Evolutionary conservation across 2,888 invertebrate species (phyloP), one percentile per base, ranked within the genome.

Genomic region (Heliconius sara): DNA sequence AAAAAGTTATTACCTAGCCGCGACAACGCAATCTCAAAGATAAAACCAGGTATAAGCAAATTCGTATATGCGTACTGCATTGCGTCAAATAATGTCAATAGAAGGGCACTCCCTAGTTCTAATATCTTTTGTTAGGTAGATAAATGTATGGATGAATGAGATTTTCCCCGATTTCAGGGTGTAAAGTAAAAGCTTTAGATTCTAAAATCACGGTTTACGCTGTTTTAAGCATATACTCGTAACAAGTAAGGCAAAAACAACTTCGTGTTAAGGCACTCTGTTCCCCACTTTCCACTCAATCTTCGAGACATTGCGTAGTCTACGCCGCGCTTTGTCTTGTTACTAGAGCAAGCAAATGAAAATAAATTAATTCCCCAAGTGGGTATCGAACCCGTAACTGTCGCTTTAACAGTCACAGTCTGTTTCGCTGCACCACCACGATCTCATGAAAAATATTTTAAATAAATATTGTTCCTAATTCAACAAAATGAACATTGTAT

Each of bases 21-120:
- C 75, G 80, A 80, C 79, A 66, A 81, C 74, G 79, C 71, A 77
- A 79, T 79, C 79, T 79, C 80, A 57, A 63, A 73, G 78, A 65
- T 67, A 77, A 75, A 67, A 47, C 75, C 81, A 81, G 81, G 81
- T 81, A 79, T 82, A 80, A 78, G 80, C 76, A 76, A 72, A 81
- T 82, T 78, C 77, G 71, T 75, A 75, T 77, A 76, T 76, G 79
- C 81, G 79, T 79, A 84, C 85, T 85, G 85, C 84, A 86, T 82
- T 85, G 86, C 83, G 85, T 83, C 85, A 85, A 83, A 83, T 85
- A 85, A 85, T 84, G 84, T 86, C 84, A 83, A 83, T 83, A 81
- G 82, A 84, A 86, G 84, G 85, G 83, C 83, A 77, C 73, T 78
- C 80, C 76, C 76, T 78, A 75, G 77, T 66, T 70, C 60, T 77